Evolutionary conservation across 2,797 vertebrate genomes (phyloP).

Genomic region (Thalassophryne amazonica): DNA sequence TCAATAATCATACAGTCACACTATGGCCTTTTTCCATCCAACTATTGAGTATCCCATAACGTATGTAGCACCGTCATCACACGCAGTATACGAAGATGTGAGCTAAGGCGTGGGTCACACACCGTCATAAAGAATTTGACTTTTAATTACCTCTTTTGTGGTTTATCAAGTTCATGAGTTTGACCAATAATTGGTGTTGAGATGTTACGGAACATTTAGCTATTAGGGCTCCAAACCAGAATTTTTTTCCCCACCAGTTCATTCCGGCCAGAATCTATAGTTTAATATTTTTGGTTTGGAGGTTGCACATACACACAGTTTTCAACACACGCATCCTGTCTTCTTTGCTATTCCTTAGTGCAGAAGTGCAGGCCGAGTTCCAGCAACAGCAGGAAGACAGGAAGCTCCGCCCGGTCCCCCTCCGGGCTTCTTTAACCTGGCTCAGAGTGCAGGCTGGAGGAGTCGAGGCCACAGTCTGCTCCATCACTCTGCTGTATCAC

Average conservation of each 20-base stretch:
- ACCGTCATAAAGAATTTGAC: not conserved
- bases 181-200: constrained; percentile 11
- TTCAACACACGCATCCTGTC: constrained; percentile 17
- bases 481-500: constrained; percentile 1
- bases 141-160: not conserved
- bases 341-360: constrained; percentile 38
- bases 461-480: constrained; percentile 36
- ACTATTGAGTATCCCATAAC: constrained; percentile 35
- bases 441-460: constrained; percentile 20
- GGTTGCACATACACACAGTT: constrained; percentile 14
- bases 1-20: constrained; percentile 46
- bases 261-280: too few relatives aligned
- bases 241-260: too few relatives aligned
- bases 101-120: constrained; percentile 40
- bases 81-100: constrained; percentile 16
- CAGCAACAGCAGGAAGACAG: constrained; percentile 47
- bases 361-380: constrained; percentile 16
- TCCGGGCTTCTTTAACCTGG: constrained; percentile 35
- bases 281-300: too few relatives aligned
- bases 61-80: constrained; percentile 34
- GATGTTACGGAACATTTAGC: too few relatives aligned
- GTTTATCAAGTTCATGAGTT: constrained; percentile 1
- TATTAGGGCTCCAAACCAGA: too few relatives aligned
- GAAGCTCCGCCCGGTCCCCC: constrained; percentile 40
- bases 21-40: constrained; percentile 41